Base-by-base conservation (phyloP, 2,797 vertebrate genomes). In the Labeo calbasu region DNA sequence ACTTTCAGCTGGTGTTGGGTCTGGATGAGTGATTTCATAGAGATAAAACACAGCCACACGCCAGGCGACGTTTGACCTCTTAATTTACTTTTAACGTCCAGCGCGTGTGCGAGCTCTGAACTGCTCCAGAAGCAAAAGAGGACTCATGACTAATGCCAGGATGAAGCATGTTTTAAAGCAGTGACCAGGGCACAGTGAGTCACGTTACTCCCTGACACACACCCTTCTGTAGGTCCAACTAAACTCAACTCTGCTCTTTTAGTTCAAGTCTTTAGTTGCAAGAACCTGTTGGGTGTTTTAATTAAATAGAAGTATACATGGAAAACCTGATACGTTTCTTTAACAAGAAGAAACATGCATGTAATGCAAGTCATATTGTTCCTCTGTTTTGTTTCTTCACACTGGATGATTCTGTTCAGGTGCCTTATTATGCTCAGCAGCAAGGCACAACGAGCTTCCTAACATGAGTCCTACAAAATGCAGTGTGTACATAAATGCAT, bases 41-140 rank as follows among this genome's bases (percentile, higher is more conserved):
- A 83, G 63, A 59, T 83, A 55, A 83, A 76, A 76, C 80, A 36
- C 32, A 23, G 71, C 48, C 65, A 83, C 82, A 83, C 75, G 61
- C 63, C 65, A 77, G 61, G 82, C 36, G 14, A 77, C 19, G 15
- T 53, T 83, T 77, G 50, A 83, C 63, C 73, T 77, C 73, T 77
- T 77, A 70, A 69, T 83, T 57, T 68, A 69, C 63, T 77, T 75
- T 66, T 19, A 82, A 51, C 50, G 2, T 68, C 32, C n/a, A 40
- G n/a, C 63, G 2, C 4, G 19, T 68, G 23, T 70, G 43, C 2
- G 0, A 66, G 61, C 17, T 48, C 72, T 77, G 50, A 77, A 68
- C 21, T 15, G 9, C 66, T 69, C 53, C 63, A 70, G 17, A 7
- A 69, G 82, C 40, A 48, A 25, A 78, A 78, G 82, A 71, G 19